A percentile compares a stretch with the other conserved stretches of the same genome.
These are phyloP conservation scores for Donacobius atricapilla DNA, from an alignment of 2,113 vertebrate species.

Conservation along the genomic window DNA sequence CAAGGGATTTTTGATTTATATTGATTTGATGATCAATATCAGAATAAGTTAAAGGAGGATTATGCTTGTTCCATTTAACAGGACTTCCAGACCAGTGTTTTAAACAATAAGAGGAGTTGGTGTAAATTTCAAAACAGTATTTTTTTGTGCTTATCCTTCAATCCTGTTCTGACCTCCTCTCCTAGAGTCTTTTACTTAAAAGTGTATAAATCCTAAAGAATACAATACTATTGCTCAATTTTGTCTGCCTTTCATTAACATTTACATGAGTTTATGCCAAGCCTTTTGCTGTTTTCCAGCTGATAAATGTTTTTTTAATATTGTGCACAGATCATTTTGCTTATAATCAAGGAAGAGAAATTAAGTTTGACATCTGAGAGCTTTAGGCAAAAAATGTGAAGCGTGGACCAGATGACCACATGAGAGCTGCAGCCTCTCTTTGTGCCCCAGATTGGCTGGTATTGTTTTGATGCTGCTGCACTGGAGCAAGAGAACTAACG, in stretches of 20 bases:
- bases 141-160: neutral
- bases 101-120: neutral
- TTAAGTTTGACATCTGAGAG: conserved; percentile 13
- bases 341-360: conserved; percentile 47
- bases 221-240: neutral
- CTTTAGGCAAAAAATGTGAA: conserved; percentile 14
- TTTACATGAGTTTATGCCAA: conserved; percentile 3
- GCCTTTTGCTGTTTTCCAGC: conserved; percentile 22
- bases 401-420: conserved; percentile 32
- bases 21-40: neutral
- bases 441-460: conserved; percentile 38
- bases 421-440: neutral
- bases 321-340: conserved; percentile 1
- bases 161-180: neutral
- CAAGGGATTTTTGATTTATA: neutral
- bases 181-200: neutral
- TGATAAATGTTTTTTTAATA: conserved; percentile 49
- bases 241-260: conserved; percentile 42
- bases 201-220: neutral
- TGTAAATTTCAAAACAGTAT: neutral
- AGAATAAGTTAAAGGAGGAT: neutral
- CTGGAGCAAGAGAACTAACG: conserved; percentile 66
- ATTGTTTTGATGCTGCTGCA: conserved; percentile 75
- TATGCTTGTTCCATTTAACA: neutral
- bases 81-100: neutral